Percentiles rank a stretch among this genome's conserved stretches.
Evolutionary conservation across 1,140 invertebrate species (phyloP).

Genomic region (Gryllus bimaculatus): DNA sequence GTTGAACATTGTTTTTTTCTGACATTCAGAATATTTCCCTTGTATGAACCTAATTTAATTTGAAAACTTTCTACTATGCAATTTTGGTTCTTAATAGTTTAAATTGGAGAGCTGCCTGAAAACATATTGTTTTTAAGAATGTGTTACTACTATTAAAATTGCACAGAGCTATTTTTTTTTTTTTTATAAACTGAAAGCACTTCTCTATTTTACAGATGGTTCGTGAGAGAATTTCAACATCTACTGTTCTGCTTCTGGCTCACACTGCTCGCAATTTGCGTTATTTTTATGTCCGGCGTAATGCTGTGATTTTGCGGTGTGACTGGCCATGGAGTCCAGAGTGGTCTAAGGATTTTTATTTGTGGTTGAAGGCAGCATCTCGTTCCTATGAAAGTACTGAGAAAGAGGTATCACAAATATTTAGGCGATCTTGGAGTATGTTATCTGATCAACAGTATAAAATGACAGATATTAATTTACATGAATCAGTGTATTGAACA

Average conservation of each 20-base stretch:
- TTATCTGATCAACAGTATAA: conserved; percentile 63
- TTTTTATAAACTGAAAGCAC: not conserved
- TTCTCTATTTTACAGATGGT: conserved; percentile 46
- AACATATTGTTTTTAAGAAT: no score
- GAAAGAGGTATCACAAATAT: conserved; percentile 54
- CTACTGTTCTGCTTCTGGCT: conserved; percentile 65
- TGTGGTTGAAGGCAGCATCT: conserved; percentile 52
- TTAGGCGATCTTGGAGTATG: conserved; percentile 62
- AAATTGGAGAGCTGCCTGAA: no score
- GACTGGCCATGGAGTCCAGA: conserved; percentile 58
- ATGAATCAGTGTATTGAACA: conserved; percentile 7
- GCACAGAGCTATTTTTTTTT: no score
- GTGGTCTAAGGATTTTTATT: conserved; percentile 56
- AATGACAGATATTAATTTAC: conserved; percentile 24
- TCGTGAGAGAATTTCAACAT: conserved; percentile 67
- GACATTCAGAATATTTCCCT: no score
- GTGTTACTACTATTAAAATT: no score
- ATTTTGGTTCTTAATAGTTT: no score
- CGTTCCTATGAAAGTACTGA: conserved; percentile 54
- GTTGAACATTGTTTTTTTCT: no score
- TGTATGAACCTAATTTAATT: no score
- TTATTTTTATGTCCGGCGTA: conserved; percentile 57
- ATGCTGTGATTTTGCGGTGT: conserved; percentile 57
- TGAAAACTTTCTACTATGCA: no score
- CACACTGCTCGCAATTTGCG: conserved; percentile 51